Conservation (phyloP, 1,140 invertebrate genomes). For the Leptinotarsa undecemlineata region DNA sequence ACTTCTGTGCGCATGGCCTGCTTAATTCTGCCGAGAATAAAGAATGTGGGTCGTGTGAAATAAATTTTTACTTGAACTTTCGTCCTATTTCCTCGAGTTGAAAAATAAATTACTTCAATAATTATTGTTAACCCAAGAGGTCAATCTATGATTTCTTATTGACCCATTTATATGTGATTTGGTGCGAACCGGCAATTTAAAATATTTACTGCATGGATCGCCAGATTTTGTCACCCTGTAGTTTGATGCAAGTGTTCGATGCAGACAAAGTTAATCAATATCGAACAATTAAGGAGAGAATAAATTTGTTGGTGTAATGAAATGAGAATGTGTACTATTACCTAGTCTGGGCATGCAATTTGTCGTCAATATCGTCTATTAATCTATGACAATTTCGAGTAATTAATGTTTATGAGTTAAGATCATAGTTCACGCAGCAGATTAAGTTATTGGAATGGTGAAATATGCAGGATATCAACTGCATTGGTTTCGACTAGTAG, state of each 20-base stretch:
- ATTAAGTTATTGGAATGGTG: not conserved
- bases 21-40: not conserved
- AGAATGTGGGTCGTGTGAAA: not conserved
- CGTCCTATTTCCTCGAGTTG: not conserved
- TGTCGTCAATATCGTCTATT: constrained; percentile 17
- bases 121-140: not conserved
- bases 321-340: constrained; percentile 15
- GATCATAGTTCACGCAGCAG: constrained; percentile 15
- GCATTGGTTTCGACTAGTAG: not conserved
- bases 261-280: not conserved
- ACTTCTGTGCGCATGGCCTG: not conserved
- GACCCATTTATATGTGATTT: not conserved
- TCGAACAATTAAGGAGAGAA: constrained; percentile 7
- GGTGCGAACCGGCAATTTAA: not conserved
- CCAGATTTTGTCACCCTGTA: not conserved
- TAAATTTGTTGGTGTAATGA: not conserved
- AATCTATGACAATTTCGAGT: constrained; percentile 15
- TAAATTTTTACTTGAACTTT: not conserved
- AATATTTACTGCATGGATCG: not conserved
- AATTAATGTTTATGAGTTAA: constrained; percentile 20
- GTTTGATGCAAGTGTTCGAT: constrained; percentile 1
- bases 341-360: constrained; percentile 25
- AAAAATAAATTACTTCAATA: constrained; percentile 1
- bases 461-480: constrained; percentile 1
- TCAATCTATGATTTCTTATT: not conserved